Evolutionary conservation across 1,140 invertebrate genomes (phyloP), one percentile per base, ranked within the genome.

Genomic region (Chrysomallon squamiferum): DNA sequence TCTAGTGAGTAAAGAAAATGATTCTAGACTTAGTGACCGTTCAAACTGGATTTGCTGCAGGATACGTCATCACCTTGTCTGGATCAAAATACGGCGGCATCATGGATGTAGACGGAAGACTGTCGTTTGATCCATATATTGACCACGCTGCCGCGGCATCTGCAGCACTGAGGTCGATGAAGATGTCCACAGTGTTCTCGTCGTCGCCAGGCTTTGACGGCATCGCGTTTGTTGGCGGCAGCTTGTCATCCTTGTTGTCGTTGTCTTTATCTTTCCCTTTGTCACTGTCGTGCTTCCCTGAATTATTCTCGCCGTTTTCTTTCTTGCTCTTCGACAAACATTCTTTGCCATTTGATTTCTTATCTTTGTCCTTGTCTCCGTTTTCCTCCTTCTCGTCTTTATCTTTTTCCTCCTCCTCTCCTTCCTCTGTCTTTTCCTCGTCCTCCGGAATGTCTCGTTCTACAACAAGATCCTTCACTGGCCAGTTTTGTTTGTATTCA

Each of bases 401-500:
- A 22, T 63, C 65, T 25, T 56, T 59, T 11, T 75, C 60, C 20
- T 30, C 56, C 32, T 70, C 59, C 59, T 66, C 61, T 11, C 66
- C 65, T n/a, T 71, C 69, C 22, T 69, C 66, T 22, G 63, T 68
- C 38, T 65, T 50, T 13, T 66, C 73, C 33, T 71, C 68, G n/a
- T 68, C 74, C 11, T 66, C 62, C 30, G 73, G 65, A n/a, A 69
- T 52, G 45, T 74, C 73, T 41, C 73, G 58, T 27, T 73, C 61
- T 18, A 76, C 49, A 25, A 77, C 35, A 9, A 83, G 54, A 57
- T 83, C 81, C 59, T 65, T 69, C 13, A 82, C 73, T 5, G 83
- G 81, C 83, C 83, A 84, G 59, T 75, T 75, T 71, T 84, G 83
- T 64, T 76, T 79, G 66, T 77, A 84, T 54, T 78, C 79, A 27